Percentiles rank a stretch among this genome's conserved stretches.
Evolutionary conservation across 2,888 invertebrate genomes (phyloP).

Genomic region (Brassicogethes aeneus): DNA sequence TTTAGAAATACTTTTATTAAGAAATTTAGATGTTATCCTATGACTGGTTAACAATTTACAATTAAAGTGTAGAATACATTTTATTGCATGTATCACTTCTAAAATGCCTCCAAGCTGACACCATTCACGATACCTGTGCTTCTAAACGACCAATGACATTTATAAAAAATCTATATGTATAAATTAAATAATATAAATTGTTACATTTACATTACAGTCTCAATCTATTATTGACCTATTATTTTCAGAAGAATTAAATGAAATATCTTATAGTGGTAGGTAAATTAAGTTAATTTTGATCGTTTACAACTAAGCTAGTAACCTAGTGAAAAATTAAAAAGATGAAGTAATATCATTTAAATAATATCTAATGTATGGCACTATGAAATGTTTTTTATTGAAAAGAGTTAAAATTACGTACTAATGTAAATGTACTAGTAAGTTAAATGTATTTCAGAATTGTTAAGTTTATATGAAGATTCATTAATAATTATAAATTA

Average conservation of each 20-base stretch:
- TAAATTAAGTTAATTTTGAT: too few relatives aligned
- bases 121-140: constrained; percentile 1
- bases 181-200: neutral
- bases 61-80: constrained; percentile 26
- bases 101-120: constrained; percentile 11
- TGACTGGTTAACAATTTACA: constrained; percentile 31
- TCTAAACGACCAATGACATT: constrained; percentile 7
- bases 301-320: too few relatives aligned
- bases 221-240: constrained; percentile 1
- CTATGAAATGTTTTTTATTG: too few relatives aligned
- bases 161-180: neutral
- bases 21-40: constrained; percentile 37
- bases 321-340: too few relatives aligned
- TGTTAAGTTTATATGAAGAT: too few relatives aligned
- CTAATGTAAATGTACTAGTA: too few relatives aligned
- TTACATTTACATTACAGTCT: constrained; percentile 1
- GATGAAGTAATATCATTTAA: too few relatives aligned
- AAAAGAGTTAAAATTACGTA: too few relatives aligned
- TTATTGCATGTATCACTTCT: constrained; percentile 33
- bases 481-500: too few relatives aligned
- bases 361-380: too few relatives aligned
- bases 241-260: neutral
- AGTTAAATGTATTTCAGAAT: too few relatives aligned
- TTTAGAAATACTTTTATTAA: constrained; percentile 34
- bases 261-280: too few relatives aligned